Evolutionary conservation across 2,113 vertebrate species (phyloP).

Genomic region (Acinonyx jubatus): DNA sequence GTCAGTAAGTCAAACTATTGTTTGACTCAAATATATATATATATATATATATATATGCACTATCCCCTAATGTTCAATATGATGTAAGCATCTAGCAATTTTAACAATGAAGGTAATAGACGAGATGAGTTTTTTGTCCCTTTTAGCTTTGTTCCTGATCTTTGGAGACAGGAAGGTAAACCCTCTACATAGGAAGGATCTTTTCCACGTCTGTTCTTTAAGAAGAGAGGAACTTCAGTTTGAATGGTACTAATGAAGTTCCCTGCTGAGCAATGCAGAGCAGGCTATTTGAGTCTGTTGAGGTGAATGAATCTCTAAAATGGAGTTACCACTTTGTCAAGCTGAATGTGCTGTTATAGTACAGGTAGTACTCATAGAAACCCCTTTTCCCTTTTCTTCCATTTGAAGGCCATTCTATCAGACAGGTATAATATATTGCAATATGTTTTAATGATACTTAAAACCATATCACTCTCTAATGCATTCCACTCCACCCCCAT

Average conservation of each 20-base stretch:
- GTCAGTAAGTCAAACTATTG: not conserved
- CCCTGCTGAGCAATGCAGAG: slow-evolving; percentile 44
- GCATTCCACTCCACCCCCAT: not conserved
- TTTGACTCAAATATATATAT: no score
- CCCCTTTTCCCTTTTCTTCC: not conserved
- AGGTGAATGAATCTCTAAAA: slow-evolving; percentile 35
- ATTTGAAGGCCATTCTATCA: not conserved
- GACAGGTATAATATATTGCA: not conserved
- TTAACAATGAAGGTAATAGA: not conserved
- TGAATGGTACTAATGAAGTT: slow-evolving; percentile 54
- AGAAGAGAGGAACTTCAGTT: not conserved
- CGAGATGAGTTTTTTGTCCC: not conserved
- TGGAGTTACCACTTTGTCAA: not conserved
- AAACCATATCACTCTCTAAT: not conserved
- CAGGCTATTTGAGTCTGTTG: slow-evolving; percentile 28
- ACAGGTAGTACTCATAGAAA: not conserved
- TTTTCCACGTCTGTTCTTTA: not conserved
- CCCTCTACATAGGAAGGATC: not conserved
- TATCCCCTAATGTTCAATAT: not conserved
- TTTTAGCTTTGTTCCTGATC: slow-evolving; percentile 14
- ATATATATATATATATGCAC: no score
- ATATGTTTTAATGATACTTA: slow-evolving; percentile 18
- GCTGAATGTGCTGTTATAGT: not conserved
- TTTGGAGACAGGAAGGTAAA: slow-evolving; percentile 28
- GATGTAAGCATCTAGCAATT: not conserved